These are phyloP conservation scores for Caenorhabditis sp. DNA, from an alignment of 2,888 invertebrate species.

Conservation along the genomic window DNA sequence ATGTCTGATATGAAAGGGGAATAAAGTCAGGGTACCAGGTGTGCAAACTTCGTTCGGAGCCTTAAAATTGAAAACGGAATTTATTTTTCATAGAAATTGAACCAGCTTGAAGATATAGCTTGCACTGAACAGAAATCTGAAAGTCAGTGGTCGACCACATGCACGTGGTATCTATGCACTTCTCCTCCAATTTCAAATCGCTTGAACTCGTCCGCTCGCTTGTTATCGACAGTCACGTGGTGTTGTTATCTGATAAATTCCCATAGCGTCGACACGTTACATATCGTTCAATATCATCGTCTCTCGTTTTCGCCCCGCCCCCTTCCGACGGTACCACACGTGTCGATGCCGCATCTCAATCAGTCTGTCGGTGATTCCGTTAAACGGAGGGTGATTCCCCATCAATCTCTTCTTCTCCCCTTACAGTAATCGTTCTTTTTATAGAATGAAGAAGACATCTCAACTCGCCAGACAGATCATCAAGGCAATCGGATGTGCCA, in stretches of 20 bases:
- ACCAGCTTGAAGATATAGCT: no score
- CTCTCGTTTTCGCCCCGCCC: slow-evolving; percentile 43
- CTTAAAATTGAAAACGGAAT: no score
- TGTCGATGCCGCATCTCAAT: slow-evolving; percentile 31
- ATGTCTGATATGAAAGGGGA: neutral
- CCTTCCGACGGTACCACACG: slow-evolving; percentile 28
- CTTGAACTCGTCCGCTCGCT: slow-evolving; percentile 1
- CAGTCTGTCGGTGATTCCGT: slow-evolving; percentile 26
- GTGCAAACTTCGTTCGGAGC: no score
- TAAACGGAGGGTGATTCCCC: neutral
- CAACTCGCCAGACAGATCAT: slow-evolving; percentile 61
- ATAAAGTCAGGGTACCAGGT: no score
- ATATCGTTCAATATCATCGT: slow-evolving; percentile 43
- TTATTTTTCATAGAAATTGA: no score
- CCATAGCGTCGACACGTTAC: slow-evolving; percentile 47
- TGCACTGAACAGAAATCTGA: no score
- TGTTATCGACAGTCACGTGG: slow-evolving; percentile 44
- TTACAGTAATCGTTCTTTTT: no score
- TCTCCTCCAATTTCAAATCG: slow-evolving; percentile 29
- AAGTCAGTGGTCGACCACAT: slow-evolving; percentile 26
- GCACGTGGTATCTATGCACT: slow-evolving; percentile 43
- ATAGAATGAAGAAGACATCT: slow-evolving; percentile 50
- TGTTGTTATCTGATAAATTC: slow-evolving; percentile 17
- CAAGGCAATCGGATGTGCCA: slow-evolving; percentile 71
- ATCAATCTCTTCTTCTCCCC: neutral